A percentile compares a stretch with the other conserved stretches of the same genome.
These are phyloP conservation scores for Drosophila ohnishii DNA, from an alignment of 1,140 invertebrate species.

Conservation along the genomic window DNA sequence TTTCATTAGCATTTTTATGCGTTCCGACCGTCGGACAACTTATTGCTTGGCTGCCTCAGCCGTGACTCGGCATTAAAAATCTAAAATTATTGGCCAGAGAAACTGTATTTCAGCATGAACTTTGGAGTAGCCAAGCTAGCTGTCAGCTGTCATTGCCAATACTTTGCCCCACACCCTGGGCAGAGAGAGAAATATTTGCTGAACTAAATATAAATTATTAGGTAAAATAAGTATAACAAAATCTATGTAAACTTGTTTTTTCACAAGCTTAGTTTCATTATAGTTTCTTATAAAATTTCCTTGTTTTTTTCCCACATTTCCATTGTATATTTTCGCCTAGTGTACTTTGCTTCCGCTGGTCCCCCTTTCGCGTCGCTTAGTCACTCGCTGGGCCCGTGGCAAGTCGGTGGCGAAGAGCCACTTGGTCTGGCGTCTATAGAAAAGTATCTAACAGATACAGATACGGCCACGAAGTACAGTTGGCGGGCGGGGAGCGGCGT, in stretches of 20 bases:
- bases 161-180: constrained; percentile 10
- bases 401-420: constrained; percentile 64
- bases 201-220: not conserved
- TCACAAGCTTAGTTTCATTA: no score
- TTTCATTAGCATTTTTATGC: constrained; percentile 64
- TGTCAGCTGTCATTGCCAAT: constrained; percentile 26
- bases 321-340: not conserved
- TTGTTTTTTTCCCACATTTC: not conserved
- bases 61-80: constrained; percentile 66
- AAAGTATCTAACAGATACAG: constrained; percentile 52
- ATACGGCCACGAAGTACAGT: not conserved
- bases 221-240: not conserved
- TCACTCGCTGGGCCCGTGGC: constrained; percentile 43
- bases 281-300: no score
- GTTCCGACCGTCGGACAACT: constrained; percentile 46
- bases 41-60: constrained; percentile 45
- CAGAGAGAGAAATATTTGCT: constrained; percentile 3
- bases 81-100: constrained; percentile 43
- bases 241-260: not conserved
- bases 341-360: not conserved
- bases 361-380: constrained; percentile 10
- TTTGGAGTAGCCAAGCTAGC: constrained; percentile 47
- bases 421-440: constrained; percentile 63
- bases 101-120: constrained; percentile 45
- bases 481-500: constrained; percentile 3